Conservation (phyloP, 2,113 vertebrate species). For the Synodontis membranacea region DNA sequence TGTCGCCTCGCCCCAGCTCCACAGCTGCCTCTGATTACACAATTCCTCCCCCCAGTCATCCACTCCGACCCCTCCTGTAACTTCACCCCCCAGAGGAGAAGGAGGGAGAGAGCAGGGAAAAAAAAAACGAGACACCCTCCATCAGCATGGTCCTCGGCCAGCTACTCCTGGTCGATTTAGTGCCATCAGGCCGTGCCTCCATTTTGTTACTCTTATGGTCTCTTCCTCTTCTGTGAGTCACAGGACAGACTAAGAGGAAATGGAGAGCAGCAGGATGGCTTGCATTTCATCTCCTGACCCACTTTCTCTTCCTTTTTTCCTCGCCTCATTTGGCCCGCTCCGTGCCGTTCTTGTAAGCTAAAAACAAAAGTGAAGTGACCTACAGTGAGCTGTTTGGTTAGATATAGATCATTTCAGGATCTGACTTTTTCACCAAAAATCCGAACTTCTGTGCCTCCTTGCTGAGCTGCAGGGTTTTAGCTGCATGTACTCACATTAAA, state of each 20-base stretch:
- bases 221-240: slow-evolving; percentile 31
- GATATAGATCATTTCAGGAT: background rate
- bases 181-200: slow-evolving; percentile 28
- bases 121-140: background rate
- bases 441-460: background rate
- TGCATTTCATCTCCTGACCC: slow-evolving; percentile 37
- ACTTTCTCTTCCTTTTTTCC: slow-evolving; percentile 34
- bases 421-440: background rate
- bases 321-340: background rate
- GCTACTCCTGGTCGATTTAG: slow-evolving; percentile 18
- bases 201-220: slow-evolving; percentile 33
- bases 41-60: background rate
- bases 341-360: background rate
- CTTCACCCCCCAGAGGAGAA: slow-evolving; percentile 18
- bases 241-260: slow-evolving; percentile 33
- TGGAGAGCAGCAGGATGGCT: slow-evolving; percentile 18
- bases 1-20: slow-evolving; percentile 18
- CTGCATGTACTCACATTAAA: background rate
- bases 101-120: background rate
- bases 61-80: slow-evolving; percentile 27
- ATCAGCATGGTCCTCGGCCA: slow-evolving; percentile 7
- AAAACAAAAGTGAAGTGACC: background rate
- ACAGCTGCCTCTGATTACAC: slow-evolving; percentile 42
- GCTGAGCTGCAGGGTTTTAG: background rate
- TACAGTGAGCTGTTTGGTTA: background rate